phyloP scores from a whole-genome alignment of 2,888 invertebrate genomes.

The Drosophila trichaetosa region DNA sequence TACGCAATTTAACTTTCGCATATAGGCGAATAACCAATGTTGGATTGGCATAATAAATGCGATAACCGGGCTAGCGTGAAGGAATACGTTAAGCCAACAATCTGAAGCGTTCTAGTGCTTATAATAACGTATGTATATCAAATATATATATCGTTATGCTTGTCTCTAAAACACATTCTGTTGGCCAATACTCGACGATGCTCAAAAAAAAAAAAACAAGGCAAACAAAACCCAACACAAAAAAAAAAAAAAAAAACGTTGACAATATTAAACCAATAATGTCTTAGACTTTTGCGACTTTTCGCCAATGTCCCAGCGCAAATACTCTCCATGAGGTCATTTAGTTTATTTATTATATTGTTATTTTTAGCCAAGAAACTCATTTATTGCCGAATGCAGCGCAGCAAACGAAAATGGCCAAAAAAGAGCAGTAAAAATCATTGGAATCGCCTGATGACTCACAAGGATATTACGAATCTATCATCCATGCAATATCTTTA shows the following conservation, averaged over 20 bases:
- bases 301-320: conserved; percentile 16
- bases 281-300: conserved; percentile 26
- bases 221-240: too few relatives aligned
- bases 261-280: conserved; percentile 62
- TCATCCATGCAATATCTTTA: background rate
- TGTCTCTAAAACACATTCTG: conserved; percentile 12
- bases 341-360: conserved; percentile 8
- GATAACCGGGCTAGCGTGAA: conserved; percentile 48
- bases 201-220: background rate
- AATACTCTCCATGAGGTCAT: conserved; percentile 18
- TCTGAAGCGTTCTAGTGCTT: conserved; percentile 34
- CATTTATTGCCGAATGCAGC: conserved; percentile 45
- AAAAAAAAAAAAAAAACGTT: conserved; percentile 23
- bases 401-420: background rate
- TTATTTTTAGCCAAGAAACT: conserved; percentile 27
- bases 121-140: conserved; percentile 45
- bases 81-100: conserved; percentile 52
- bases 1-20: conserved; percentile 75
- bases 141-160: conserved; percentile 12
- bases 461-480: background rate
- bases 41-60: conserved; percentile 67
- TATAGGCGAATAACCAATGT: conserved; percentile 45
- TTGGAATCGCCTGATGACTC: background rate
- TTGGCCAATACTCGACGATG: background rate
- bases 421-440: background rate